Base-by-base conservation (phyloP, 2,888 invertebrate genomes). In the Cephus nigrinus region DNA sequence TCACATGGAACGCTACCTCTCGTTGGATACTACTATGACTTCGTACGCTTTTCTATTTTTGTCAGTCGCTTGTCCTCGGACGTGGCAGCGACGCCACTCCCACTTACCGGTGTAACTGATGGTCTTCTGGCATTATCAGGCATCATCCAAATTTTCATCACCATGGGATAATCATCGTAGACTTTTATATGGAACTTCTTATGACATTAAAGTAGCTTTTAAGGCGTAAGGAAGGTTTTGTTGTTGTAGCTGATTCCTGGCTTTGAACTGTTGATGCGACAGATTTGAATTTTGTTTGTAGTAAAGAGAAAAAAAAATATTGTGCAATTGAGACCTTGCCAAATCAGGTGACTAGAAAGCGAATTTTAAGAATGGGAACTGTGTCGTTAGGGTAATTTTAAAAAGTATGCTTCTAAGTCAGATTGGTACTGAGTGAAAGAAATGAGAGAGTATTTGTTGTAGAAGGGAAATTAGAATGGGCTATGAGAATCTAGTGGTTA, bases 41-140 rank as follows among this genome's bases (percentile, higher is more conserved):
- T 82, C 80, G 75, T 75, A 55, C 73, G 84, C 81, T 84, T 84
- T 86, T 86, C 86, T 86, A 85, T 86, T 86, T 86, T 79, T 78
- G 79, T 83, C 74, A 33, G 35, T 74, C 74, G 74, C 35, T 74
- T 34, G 74, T 34, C 35, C 74, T 74, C 34, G 74, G n/a, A 34
- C 35, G 35, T 34, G 23, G n/a, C 30, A 34, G 34, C 35, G 35
- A 74, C n/a, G 34, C 74, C 74, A 30, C 36, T 35, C 35, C 33
- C 35, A 34, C 36, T 34, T 74, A 74, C 35, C 36, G 35, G 15
- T 74, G 74, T 74, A 74, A 74, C 35, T 30, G 55, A 55, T 55
- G 55, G 55, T 55, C 23, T 55, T 23, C 55, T 55, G 55, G 55
- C 5, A 23, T 55, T 2, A 15, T 23, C 40, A 23, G 55, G 23